Evolutionary conservation across 2,888 invertebrate genomes (phyloP).

Genomic region (Acholoe squamosa): DNA sequence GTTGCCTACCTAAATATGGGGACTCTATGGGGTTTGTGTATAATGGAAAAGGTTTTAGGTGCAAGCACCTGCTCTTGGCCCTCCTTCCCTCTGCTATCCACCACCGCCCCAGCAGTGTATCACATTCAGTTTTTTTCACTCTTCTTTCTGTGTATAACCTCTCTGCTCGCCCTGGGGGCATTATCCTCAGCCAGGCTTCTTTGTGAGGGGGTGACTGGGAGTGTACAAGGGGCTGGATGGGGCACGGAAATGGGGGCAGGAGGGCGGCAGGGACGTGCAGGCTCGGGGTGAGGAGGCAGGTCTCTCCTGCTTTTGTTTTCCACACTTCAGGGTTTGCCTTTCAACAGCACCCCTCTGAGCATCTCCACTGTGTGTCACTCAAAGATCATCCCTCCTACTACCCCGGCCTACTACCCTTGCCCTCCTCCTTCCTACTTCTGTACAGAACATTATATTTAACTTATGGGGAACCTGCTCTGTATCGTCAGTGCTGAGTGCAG

Average conservation of each 20-base stretch:
- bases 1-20: too few species aligned
- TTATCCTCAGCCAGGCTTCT: not conserved
- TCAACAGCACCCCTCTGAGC: not conserved
- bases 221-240: not conserved
- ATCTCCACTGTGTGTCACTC: not conserved
- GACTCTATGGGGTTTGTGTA: too few species aligned
- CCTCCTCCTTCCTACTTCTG: too few species aligned
- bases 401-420: not conserved
- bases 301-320: not conserved
- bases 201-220: not conserved
- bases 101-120: not conserved
- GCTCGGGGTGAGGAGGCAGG: not conserved
- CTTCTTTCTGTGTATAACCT: constrained; percentile 18
- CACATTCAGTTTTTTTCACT: not conserved
- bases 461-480: too few species aligned
- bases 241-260: not conserved
- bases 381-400: not conserved
- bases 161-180: constrained; percentile 19
- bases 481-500: too few species aligned
- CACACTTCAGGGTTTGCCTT: constrained; percentile 22
- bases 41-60: too few species aligned
- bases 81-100: not conserved
- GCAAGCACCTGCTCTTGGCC: too few species aligned
- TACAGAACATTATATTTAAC: too few species aligned
- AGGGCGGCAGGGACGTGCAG: not conserved